These are phyloP conservation scores for Leucopsar rothschildi DNA, from an alignment of 2,113 vertebrate genomes.

Conservation along the genomic window DNA sequence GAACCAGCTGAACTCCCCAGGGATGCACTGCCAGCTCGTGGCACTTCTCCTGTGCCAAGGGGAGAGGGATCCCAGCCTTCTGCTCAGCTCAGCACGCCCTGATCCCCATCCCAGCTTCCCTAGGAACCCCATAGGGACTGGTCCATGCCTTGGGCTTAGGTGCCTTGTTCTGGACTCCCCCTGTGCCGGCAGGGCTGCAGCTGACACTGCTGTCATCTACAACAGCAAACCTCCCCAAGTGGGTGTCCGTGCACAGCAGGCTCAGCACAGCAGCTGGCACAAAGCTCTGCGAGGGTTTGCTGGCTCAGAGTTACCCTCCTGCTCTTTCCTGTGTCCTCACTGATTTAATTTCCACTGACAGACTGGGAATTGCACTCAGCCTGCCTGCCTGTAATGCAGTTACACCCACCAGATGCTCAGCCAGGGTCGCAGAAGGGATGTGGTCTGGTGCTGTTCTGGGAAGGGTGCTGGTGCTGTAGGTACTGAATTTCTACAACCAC, in stretches of 20 bases:
- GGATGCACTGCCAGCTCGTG: neutral
- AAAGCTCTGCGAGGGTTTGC: rapidly evolving
- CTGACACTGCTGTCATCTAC: neutral
- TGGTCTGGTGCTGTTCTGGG: neutral
- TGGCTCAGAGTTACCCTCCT: constrained; percentile 13
- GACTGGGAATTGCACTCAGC: neutral
- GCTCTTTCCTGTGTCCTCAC: neutral
- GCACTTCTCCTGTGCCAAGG: neutral
- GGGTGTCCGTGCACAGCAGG: neutral
- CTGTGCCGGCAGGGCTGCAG: neutral
- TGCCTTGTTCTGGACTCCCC: neutral
- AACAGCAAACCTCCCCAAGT: neutral
- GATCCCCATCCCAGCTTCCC: neutral
- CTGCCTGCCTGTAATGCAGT: neutral
- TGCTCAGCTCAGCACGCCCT: neutral
- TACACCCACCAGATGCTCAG: neutral
- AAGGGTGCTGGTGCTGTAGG: neutral
- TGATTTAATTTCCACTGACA: constrained; percentile 10
- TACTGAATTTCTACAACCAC: neutral
- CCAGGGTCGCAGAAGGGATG: rapidly evolving
- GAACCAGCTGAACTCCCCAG: neutral
- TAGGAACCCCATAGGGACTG: neutral
- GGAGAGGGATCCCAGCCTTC: neutral
- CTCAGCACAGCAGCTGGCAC: neutral
- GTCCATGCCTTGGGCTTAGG: neutral